These are phyloP conservation scores for Girardinus metallicus DNA, from an alignment of 2,797 vertebrate species.

Conservation along the genomic window DNA sequence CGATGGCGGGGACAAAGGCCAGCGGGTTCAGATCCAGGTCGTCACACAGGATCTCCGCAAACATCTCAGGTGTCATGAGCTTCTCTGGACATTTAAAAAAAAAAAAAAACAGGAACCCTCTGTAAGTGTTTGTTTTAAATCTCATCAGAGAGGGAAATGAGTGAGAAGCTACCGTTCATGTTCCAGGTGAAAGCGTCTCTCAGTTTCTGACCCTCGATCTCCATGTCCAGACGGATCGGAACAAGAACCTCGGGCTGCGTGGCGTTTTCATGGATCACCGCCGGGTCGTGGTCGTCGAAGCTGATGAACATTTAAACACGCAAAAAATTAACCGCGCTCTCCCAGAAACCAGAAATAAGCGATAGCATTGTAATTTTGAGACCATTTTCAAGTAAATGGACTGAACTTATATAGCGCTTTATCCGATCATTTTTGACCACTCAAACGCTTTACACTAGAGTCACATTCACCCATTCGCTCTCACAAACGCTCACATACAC, in stretches of 20 bases:
- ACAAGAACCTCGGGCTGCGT: conserved; percentile 94
- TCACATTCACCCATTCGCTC: too few species aligned
- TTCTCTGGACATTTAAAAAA: conserved; percentile 84
- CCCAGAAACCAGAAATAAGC: too few species aligned
- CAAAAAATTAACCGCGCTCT: neutral
- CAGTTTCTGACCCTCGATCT: conserved; percentile 97
- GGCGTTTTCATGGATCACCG: conserved; percentile 98
- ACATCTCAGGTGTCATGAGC: conserved; percentile 99
- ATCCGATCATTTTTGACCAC: too few species aligned
- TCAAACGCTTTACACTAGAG: too few species aligned
- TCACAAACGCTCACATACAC: too few species aligned
- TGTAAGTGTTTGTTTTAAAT: neutral
- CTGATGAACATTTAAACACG: conserved; percentile 62
- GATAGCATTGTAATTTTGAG: too few species aligned
- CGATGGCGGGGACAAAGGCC: conserved; percentile 96
- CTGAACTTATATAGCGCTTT: too few species aligned
- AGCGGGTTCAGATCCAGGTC: conserved; percentile 97
- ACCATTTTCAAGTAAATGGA: too few species aligned
- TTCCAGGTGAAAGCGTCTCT: conserved; percentile 98
- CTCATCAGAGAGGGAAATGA: neutral
- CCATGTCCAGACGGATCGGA: conserved; percentile 97
- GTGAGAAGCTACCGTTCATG: conserved; percentile 90
- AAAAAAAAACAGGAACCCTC: neutral
- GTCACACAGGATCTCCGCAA: conserved; percentile 96
- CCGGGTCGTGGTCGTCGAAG: conserved; percentile 98